A percentile compares a stretch with the other conserved stretches of the same genome.
Conservation (phyloP, 2,797 vertebrate genomes). For the Leuciscus waleckii region DNA sequence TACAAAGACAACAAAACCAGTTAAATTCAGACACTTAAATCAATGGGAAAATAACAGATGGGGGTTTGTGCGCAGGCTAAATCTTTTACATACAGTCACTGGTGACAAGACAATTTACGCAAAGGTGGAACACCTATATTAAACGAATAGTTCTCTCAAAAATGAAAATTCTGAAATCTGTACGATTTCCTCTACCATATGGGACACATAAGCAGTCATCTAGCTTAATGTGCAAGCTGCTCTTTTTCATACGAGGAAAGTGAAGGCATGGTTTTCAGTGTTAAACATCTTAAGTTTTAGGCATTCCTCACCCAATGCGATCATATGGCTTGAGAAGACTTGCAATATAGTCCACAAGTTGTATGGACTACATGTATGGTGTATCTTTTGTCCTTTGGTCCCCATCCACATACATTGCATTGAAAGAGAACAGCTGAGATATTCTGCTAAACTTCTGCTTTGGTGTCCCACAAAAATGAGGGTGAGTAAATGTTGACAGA, state of each 20-base stretch:
- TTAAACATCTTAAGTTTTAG: neutral
- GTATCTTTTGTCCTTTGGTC: neutral
- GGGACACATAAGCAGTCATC: neutral
- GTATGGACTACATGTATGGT: neutral
- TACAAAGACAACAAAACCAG: slow-evolving; percentile 39
- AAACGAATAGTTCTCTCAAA: neutral
- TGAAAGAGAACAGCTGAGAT: slow-evolving; percentile 5
- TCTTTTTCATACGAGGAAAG: neutral
- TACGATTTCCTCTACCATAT: neutral
- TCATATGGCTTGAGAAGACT: slow-evolving; percentile 1
- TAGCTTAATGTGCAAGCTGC: neutral
- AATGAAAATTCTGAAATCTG: neutral
- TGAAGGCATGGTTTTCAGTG: neutral
- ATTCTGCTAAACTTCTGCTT: neutral
- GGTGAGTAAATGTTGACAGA: neutral
- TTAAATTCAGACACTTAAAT: slow-evolving; percentile 5
- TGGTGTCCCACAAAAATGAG: neutral
- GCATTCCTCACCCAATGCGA: neutral
- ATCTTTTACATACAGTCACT: slow-evolving; percentile 51
- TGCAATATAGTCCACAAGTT: neutral
- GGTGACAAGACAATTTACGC: slow-evolving; percentile 41
- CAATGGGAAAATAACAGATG: neutral
- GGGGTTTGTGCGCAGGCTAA: slow-evolving; percentile 35
- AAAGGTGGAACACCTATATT: slow-evolving; percentile 1
- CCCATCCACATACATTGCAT: neutral